Percentiles rank a stretch among this genome's conserved stretches.
Conservation (phyloP, 2,797 vertebrate genomes). For the Chiloscyllium punctatum region DNA sequence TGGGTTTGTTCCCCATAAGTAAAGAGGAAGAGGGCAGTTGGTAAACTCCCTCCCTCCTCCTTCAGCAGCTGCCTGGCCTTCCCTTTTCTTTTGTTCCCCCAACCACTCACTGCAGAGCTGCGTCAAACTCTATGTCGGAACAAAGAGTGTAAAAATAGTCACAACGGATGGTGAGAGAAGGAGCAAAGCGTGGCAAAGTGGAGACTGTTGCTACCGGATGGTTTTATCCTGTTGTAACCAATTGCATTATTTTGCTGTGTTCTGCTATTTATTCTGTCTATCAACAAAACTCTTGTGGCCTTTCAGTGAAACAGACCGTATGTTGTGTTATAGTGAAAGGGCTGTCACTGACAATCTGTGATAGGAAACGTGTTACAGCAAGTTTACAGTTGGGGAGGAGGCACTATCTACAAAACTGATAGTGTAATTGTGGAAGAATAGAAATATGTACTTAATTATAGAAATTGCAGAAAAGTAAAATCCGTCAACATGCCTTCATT, state of each 20-base stretch:
- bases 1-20: background rate
- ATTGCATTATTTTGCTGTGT: background rate
- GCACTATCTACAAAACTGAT: no score
- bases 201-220: background rate
- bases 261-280: background rate
- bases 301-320: background rate
- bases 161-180: background rate
- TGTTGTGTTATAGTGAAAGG: background rate
- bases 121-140: background rate
- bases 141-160: background rate
- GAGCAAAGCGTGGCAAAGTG: background rate
- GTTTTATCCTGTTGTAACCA: background rate
- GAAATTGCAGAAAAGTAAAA: no score
- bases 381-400: no score
- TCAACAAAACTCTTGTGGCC: no score
- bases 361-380: no score
- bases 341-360: background rate
- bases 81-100: background rate
- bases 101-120: background rate
- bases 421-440: no score
- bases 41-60: background rate
- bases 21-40: background rate
- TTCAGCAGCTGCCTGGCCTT: background rate
- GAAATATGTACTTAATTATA: background rate
- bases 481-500: no score